phyloP scores from a whole-genome alignment of 2,888 invertebrate genomes.

The Caenorhabditis sp. region DNA sequence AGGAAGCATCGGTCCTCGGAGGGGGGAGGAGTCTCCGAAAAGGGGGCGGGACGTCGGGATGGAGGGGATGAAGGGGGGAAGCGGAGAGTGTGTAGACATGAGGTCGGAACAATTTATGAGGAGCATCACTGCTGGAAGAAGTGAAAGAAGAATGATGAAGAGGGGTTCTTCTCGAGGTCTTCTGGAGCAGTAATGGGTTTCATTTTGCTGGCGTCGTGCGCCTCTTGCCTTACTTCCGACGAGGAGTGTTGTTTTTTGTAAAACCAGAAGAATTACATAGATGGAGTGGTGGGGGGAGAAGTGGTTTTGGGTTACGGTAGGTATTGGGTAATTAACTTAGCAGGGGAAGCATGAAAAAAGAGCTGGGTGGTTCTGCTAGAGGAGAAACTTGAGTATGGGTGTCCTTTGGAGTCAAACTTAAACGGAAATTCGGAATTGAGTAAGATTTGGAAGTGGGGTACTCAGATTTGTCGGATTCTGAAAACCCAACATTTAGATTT shows the following conservation, averaged over 20 bases:
- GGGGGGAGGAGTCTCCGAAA: constrained; percentile 15
- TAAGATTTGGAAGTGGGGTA: no score
- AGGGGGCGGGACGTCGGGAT: constrained; percentile 28
- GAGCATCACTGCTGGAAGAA: constrained; percentile 11
- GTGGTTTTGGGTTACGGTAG: constrained; percentile 2
- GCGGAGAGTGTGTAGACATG: constrained; percentile 51
- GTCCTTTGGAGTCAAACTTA: no score
- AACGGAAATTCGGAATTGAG: no score
- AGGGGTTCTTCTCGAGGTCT: neutral
- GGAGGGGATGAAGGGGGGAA: neutral
- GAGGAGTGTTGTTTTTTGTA: constrained; percentile 23
- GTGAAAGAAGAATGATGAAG: constrained; percentile 5
- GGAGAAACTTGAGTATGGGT: no score
- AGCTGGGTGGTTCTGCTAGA: neutral
- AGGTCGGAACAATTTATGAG: constrained; percentile 62
- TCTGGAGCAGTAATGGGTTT: constrained; percentile 40
- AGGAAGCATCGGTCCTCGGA: neutral
- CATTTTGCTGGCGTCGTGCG: neutral
- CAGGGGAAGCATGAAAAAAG: neutral
- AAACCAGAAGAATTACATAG: constrained; percentile 25
- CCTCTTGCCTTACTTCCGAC: neutral
- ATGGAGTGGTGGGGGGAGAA: constrained; percentile 6
- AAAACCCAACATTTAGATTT: no score
- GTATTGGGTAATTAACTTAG: neutral
- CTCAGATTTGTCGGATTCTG: no score